Evolutionary conservation across 2,888 invertebrate genomes (phyloP).

Genomic region (Patella pellucida): DNA sequence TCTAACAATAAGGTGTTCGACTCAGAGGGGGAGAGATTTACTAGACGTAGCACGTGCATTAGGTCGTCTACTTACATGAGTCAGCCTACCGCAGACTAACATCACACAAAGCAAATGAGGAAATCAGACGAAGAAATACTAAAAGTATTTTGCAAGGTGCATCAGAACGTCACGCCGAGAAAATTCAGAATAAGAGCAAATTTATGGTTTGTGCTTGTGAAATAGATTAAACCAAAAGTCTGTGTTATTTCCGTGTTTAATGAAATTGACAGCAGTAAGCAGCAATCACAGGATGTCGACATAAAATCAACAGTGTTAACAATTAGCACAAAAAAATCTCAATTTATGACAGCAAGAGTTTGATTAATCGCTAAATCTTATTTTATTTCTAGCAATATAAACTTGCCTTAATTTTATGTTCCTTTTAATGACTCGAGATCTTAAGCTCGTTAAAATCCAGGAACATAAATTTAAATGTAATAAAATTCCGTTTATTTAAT

Average conservation of each 20-base stretch:
- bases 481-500: no score
- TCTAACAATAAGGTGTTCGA: not conserved
- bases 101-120: conserved; percentile 1
- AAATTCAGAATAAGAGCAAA: not conserved
- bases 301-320: conserved; percentile 8
- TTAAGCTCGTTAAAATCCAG: no score
- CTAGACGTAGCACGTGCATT: conserved; percentile 3
- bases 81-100: not conserved
- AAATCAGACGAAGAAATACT: not conserved
- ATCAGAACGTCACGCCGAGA: not conserved
- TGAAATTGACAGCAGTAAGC: conserved; percentile 2
- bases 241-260: conserved; percentile 1
- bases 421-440: no score
- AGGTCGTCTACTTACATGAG: not conserved
- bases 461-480: no score
- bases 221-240: conserved; percentile 3
- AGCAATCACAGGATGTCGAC: conserved; percentile 5
- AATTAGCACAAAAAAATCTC: conserved; percentile 4
- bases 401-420: no score
- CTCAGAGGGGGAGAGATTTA: not conserved
- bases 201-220: not conserved
- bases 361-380: no score
- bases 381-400: no score
- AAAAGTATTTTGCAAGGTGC: conserved; percentile 4
- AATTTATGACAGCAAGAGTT: not conserved